A percentile compares a stretch with the other conserved stretches of the same genome.
These are phyloP conservation scores for Lacanobia oleracea DNA, from an alignment of 2,888 invertebrate genomes.

Conservation along the genomic window DNA sequence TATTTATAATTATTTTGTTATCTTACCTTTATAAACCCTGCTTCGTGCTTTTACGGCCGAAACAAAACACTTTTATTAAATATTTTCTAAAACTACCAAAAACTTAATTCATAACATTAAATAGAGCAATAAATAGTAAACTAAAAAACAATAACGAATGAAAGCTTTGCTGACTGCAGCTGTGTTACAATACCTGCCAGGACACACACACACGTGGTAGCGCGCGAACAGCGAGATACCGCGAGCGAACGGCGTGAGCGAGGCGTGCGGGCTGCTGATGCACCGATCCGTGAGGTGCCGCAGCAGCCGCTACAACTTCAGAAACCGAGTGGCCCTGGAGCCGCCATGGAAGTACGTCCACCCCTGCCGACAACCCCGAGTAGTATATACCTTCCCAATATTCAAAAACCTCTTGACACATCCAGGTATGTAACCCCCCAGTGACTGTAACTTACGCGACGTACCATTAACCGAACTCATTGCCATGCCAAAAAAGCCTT, in stretches of 20 bases:
- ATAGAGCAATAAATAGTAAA: slow-evolving; percentile 2
- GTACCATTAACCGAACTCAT: rapidly evolving
- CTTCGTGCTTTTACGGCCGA: too few species aligned
- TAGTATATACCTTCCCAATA: slow-evolving; percentile 24
- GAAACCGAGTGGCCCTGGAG: not conserved
- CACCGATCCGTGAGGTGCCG: not conserved
- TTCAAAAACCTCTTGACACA: slow-evolving; percentile 39
- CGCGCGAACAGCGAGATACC: slow-evolving; percentile 33
- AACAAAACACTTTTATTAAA: too few species aligned
- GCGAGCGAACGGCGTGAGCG: slow-evolving; percentile 23
- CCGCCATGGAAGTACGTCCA: not conserved
- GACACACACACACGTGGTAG: slow-evolving; percentile 40
- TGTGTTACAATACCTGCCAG: slow-evolving; percentile 24
- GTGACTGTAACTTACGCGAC: not conserved
- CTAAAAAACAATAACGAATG: slow-evolving; percentile 8
- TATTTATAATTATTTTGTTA: not conserved
- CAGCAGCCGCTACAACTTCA: slow-evolving; percentile 24
- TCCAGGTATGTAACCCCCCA: not conserved
- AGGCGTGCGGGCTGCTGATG: slow-evolving; percentile 34
- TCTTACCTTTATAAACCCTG: too few species aligned
- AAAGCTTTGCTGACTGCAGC: not conserved
- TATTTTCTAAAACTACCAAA: not conserved
- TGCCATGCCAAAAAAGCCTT: not conserved
- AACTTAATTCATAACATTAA: not conserved
- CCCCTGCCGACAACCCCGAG: slow-evolving; percentile 27